Conservation (phyloP, 2,888 invertebrate genomes). For the Dermolepida albohirtum region DNA sequence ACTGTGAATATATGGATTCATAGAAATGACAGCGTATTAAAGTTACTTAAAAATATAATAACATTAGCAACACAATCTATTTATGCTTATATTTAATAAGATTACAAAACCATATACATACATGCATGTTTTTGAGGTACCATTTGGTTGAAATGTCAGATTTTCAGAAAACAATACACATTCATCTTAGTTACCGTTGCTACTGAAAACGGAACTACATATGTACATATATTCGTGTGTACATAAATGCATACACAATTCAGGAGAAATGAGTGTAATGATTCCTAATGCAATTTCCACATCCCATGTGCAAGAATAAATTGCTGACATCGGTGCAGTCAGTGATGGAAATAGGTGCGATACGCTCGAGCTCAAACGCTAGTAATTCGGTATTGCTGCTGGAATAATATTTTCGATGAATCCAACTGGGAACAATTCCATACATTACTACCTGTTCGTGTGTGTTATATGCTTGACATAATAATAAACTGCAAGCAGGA, state of each 20-base stretch:
- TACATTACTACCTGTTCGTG: neutral
- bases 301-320: slow-evolving; percentile 1
- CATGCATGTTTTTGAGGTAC: no score
- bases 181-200: no score
- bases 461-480: no score
- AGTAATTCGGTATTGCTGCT: neutral
- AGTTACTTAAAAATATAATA: no score
- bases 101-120: no score
- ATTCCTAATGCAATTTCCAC: slow-evolving; percentile 13
- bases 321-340: slow-evolving; percentile 21
- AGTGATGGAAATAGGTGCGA: slow-evolving; percentile 11
- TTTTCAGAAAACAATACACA: no score
- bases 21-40: no score
- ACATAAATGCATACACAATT: neutral
- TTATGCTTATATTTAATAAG: no score
- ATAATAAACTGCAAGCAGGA: no score
- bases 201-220: neutral
- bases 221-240: neutral
- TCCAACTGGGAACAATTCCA: slow-evolving; percentile 8
- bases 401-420: neutral
- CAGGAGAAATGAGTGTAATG: slow-evolving; percentile 1
- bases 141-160: no score
- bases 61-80: no score
- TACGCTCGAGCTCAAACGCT: neutral
- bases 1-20: no score